These are phyloP conservation scores for Quadroppia sp. DNA, from an alignment of 2,888 invertebrate species.

Conservation along the genomic window DNA sequence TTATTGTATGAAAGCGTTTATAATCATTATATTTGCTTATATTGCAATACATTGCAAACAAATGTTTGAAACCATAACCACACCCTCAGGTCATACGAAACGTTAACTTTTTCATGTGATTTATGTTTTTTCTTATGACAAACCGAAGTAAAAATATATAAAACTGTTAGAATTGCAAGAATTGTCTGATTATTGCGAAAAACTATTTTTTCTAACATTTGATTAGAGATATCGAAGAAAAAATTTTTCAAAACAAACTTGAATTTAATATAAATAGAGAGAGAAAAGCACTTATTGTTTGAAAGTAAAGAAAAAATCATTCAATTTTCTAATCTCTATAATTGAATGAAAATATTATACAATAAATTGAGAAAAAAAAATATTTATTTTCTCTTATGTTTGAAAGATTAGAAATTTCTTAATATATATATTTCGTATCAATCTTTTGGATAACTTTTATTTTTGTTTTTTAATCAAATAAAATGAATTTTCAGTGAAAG, in stretches of 20 bases:
- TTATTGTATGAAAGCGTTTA: background rate
- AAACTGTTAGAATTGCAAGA: background rate
- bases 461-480: background rate
- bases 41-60: slow-evolving; percentile 9
- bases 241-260: background rate
- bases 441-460: background rate
- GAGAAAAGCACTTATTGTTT: no score
- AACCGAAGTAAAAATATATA: background rate
- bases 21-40: slow-evolving; percentile 2
- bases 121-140: slow-evolving; percentile 21
- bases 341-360: background rate
- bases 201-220: background rate
- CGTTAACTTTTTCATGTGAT: slow-evolving; percentile 22
- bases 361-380: background rate
- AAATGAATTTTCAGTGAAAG: background rate
- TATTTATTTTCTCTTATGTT: background rate
- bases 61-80: background rate
- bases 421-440: background rate
- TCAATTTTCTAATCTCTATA: background rate
- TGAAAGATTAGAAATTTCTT: no score
- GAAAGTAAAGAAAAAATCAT: no score
- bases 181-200: background rate
- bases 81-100: slow-evolving; percentile 22
- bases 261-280: background rate
- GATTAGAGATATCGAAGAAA: background rate